phyloP scores from a whole-genome alignment of 2,113 vertebrate species.

The Fukomys damarensis region DNA sequence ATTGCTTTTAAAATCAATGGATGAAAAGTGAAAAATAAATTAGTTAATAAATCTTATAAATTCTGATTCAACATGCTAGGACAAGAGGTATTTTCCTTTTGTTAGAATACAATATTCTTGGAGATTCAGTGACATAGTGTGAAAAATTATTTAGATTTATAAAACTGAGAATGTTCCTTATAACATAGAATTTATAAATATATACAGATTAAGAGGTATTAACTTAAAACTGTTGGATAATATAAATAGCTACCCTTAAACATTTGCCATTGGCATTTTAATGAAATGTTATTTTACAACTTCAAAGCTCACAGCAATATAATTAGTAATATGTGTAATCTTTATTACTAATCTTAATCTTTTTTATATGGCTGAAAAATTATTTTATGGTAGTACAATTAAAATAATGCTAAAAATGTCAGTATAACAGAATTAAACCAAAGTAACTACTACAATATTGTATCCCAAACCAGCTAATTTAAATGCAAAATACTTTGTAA shows the following conservation, averaged over 20 bases:
- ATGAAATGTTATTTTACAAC: constrained; percentile 81
- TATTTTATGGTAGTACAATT: constrained; percentile 83
- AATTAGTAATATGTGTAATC: constrained; percentile 81
- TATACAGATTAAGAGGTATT: constrained; percentile 53
- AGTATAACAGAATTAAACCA: constrained; percentile 80
- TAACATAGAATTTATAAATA: constrained; percentile 57
- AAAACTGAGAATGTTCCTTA: constrained; percentile 52
- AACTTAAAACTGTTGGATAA: constrained; percentile 68
- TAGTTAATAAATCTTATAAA: constrained; percentile 18
- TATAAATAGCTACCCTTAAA: constrained; percentile 62
- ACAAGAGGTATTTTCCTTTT: not conserved
- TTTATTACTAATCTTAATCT: constrained; percentile 79
- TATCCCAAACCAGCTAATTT: constrained; percentile 80
- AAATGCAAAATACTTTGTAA: constrained; percentile 80
- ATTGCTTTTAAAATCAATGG: not conserved
- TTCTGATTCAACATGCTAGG: not conserved
- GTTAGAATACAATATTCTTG: not conserved
- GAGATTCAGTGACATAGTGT: not conserved
- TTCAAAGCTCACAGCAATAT: constrained; percentile 77
- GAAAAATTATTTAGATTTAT: constrained; percentile 28
- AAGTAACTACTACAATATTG: constrained; percentile 79
- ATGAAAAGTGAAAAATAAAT: constrained; percentile 27
- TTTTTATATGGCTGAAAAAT: constrained; percentile 82
- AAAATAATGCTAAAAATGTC: constrained; percentile 82
- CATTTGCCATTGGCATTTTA: constrained; percentile 75